Evolutionary conservation across 2,797 vertebrate genomes (phyloP), one percentile per base, ranked within the genome.

Genomic region (Pitangus sulphuratus): DNA sequence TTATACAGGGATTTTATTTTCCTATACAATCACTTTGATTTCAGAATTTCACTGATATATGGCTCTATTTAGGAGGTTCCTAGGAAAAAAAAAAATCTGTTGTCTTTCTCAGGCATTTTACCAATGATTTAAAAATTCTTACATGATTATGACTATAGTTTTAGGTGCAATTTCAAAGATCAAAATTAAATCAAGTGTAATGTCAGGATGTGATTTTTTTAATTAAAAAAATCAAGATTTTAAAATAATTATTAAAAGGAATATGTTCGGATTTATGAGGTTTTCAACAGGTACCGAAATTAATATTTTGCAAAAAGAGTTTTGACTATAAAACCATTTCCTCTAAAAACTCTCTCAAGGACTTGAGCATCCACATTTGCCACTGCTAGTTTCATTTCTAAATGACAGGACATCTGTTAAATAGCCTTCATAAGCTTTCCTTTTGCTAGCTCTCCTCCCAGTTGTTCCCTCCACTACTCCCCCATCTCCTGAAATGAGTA

Each of bases 311-410:
- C 18, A 25, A 57, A 44, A 81, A 31, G 42, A 25, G 33, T 44
- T 68, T 78, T 0, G 4, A 8, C 4, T 78, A 19, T 62, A 39
- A 53, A 58, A 30, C 8, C 0, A 0, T 75, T 90, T 66, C 13
- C 11, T 62, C 12, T 11, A 48, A 53, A 78, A 87, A 26, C 18
- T 44, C 9, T 58, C 50, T 50, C n/a, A 91, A 69, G 66, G 22
- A 33, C 39, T 57, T 35, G 12, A 72, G 7, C 26, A 35, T 31
- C 56, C 5, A 10, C 12, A 10, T 33, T 53, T 77, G 31, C 18
- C 1, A 1, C 25, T 47, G 42, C 21, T 48, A 24, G 16, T 65
- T 78, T 81, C 16, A 68, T 57, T 57, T 19, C 33, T n/a, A 45
- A 69, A 68, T 12, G 12, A 54, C 6, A n/a, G n/a, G 16, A 31